These are phyloP conservation scores for Creontiades dilutus DNA, from an alignment of 2,888 invertebrate species.

Conservation along the genomic window DNA sequence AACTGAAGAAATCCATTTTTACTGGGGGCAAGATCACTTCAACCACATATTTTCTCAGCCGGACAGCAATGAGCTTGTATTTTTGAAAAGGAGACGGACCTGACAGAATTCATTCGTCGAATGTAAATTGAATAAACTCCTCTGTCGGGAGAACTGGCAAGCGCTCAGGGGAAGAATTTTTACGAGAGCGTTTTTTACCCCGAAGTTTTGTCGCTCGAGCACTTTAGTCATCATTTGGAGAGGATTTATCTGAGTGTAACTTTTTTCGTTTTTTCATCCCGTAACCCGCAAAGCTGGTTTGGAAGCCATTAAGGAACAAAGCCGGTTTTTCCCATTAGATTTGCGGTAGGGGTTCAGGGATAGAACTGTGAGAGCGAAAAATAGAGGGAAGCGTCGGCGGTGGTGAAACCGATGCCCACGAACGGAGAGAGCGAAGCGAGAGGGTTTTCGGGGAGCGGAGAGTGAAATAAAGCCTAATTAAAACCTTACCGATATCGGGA, in stretches of 20 bases:
- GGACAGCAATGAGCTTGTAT: background rate
- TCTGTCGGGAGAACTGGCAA: constrained; percentile 32
- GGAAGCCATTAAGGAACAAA: constrained; percentile 70
- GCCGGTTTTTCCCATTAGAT: constrained; percentile 68
- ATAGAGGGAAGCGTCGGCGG: background rate
- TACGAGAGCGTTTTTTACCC: constrained; percentile 17
- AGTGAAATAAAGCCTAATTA: constrained; percentile 70
- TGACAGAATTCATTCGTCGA: constrained; percentile 42
- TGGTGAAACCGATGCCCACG: constrained; percentile 29
- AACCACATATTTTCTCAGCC: too few species aligned
- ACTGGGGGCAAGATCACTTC: too few species aligned
- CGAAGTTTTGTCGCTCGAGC: constrained; percentile 38
- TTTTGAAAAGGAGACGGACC: background rate
- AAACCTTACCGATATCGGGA: constrained; percentile 63
- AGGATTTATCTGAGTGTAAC: constrained; percentile 60
- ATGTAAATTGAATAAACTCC: constrained; percentile 27
- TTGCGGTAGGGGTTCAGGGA: constrained; percentile 54
- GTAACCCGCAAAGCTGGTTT: constrained; percentile 64
- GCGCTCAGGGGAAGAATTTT: constrained; percentile 26
- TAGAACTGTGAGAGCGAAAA: constrained; percentile 33
- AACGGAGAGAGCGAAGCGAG: constrained; percentile 7
- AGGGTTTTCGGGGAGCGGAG: constrained; percentile 24
- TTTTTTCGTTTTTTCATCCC: constrained; percentile 40
- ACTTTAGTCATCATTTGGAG: constrained; percentile 62
- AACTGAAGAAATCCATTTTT: too few species aligned